Percentiles rank a stretch among this genome's conserved stretches.
Evolutionary conservation across 2,888 invertebrate genomes (phyloP).

Genomic region (Lepidochitona cinerea): DNA sequence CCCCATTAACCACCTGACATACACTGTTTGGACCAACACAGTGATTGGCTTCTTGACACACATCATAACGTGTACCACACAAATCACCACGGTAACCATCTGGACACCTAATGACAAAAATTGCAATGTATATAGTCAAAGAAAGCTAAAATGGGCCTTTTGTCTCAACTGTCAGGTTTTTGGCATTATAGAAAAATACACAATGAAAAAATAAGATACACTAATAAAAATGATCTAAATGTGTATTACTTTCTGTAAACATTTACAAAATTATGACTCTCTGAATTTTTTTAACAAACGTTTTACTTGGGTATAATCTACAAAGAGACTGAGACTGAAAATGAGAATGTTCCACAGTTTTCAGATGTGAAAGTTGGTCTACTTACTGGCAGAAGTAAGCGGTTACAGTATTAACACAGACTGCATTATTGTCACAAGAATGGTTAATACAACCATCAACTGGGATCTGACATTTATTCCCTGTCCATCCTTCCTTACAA

Average conservation of each 20-base stretch:
- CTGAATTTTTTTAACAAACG: neutral
- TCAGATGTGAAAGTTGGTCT: neutral
- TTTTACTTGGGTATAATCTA: neutral
- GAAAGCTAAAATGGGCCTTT: no score
- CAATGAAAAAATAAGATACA: neutral
- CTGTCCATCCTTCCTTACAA: constrained; percentile 13
- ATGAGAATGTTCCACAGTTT: neutral
- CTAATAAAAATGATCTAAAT: neutral
- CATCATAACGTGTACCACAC: neutral
- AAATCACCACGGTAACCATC: constrained; percentile 5
- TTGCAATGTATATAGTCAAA: no score
- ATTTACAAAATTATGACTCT: neutral
- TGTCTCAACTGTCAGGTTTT: no score
- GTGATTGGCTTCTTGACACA: constrained; percentile 11
- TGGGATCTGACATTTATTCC: constrained; percentile 2
- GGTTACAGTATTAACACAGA: constrained; percentile 2
- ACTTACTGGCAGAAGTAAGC: constrained; percentile 11
- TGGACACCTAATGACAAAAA: neutral
- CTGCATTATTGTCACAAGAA: neutral
- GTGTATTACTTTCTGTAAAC: neutral
- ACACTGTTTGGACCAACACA: neutral
- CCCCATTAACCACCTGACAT: neutral
- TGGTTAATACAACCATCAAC: neutral
- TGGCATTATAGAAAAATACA: no score
- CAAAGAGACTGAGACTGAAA: neutral